Evolutionary conservation across 2,113 vertebrate genomes (phyloP), one percentile per base, ranked within the genome.

Genomic region (Labrus mixtus): DNA sequence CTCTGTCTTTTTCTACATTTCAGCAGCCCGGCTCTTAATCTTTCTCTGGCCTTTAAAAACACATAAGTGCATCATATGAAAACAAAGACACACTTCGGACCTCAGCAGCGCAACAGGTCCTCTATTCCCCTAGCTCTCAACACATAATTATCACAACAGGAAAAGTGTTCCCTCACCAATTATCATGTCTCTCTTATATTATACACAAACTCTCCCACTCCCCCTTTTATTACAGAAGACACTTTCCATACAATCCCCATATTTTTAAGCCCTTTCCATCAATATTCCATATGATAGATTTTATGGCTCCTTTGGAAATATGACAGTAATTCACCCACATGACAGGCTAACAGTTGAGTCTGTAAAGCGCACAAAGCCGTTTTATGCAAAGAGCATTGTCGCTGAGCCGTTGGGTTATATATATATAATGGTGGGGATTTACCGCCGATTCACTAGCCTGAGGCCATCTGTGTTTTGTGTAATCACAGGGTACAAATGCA

Each of bases 61-160:
- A 41, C 54, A 10, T 0, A 50, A 64, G 22, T 41, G 69, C 36
- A 10, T 43, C 55, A 41, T 58, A 70, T 51, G 43, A 73, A 86
- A 84, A 80, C 80, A 87, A 76, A 80, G 67, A 73, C 68, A 50
- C 67, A 41, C 64, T 43, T 10, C 15, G 16, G 12, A 33, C 53
- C 48, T 60, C 72, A 68, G 78, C 76, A 59, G 55, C 39, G 73
- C 82, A 87, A 84, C 75, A 86, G 84, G 80, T 87, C 78, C 76
- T 79, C 75, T 63, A 82, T 84, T 75, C 86, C 76, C 70, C 48
- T 64, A 12, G 69, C 86, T 76, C 81, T 81, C 76, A 63, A 73
- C 11, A 20, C 63, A 54, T 87, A 91, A 92, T 93, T 88, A 90
- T 87, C 86, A 58, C 76, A 20, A 62, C 70, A 81, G 86, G 85